phyloP scores from a whole-genome alignment of 2,113 vertebrate species.

The Zosterops lateralis region DNA sequence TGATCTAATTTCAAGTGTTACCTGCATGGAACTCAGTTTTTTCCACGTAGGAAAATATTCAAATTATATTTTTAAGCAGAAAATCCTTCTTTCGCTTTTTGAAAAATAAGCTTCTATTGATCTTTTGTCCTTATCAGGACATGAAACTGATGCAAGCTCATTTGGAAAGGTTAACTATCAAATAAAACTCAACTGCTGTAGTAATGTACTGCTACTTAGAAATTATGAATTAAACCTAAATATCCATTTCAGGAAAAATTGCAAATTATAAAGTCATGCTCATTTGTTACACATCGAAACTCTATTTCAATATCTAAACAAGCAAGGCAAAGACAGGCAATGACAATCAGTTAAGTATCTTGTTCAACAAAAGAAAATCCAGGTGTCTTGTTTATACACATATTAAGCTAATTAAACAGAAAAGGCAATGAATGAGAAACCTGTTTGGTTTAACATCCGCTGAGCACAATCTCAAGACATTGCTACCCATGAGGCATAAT shows the following conservation, averaged over 20 bases:
- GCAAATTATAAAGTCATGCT: background rate
- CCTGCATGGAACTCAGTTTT: background rate
- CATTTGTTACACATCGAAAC: background rate
- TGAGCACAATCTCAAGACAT: background rate
- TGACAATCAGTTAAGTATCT: background rate
- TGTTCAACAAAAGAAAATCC: background rate
- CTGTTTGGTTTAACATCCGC: constrained; percentile 39
- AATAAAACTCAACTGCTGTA: background rate
- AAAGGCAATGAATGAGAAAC: constrained; percentile 35
- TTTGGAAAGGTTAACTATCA: background rate
- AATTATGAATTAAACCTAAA: background rate
- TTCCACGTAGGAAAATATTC: background rate
- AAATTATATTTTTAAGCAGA: background rate
- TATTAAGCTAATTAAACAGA: background rate
- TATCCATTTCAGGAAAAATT: background rate
- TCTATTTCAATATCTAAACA: background rate
- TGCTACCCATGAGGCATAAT: background rate
- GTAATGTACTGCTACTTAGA: background rate
- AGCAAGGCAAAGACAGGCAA: background rate
- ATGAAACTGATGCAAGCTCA: background rate
- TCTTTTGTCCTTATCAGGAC: background rate
- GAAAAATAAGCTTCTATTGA: background rate
- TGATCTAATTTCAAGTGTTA: background rate
- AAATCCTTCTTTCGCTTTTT: background rate
- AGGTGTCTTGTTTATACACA: background rate